Evolutionary conservation across 2,113 vertebrate genomes (phyloP).

Genomic region (Leptobrachium ailaonicum): DNA sequence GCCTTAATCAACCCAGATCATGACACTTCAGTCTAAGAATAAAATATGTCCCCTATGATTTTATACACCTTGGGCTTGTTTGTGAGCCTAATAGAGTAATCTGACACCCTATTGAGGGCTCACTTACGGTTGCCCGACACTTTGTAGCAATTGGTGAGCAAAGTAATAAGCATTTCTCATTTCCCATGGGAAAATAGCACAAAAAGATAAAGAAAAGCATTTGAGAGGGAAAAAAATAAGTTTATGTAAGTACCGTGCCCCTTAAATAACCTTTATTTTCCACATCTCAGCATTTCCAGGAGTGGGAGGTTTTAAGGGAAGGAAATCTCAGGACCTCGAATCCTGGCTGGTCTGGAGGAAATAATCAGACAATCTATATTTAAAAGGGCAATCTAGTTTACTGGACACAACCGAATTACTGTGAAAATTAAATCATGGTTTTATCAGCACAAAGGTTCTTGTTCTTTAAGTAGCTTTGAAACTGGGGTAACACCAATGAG

Average conservation of each 20-base stretch:
- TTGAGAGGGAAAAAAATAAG: slow-evolving; percentile 33
- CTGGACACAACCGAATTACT: slow-evolving; percentile 14
- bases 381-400: not conserved
- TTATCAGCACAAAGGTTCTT: slow-evolving; percentile 16
- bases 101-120: too few species aligned
- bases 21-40: too few species aligned
- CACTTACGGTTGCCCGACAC: too few species aligned
- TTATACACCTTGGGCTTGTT: too few species aligned
- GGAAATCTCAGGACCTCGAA: slow-evolving; percentile 12
- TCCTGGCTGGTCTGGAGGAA: slow-evolving; percentile 8
- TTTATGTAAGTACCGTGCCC: slow-evolving; percentile 47
- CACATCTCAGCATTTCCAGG: not conserved
- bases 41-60: too few species aligned
- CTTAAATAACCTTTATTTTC: slow-evolving; percentile 23
- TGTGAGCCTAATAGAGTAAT: too few species aligned
- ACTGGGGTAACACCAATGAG: not conserved
- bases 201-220: too few species aligned
- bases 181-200: too few species aligned
- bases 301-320: not conserved
- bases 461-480: slow-evolving; percentile 29
- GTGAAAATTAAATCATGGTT: not conserved
- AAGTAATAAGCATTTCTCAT: too few species aligned
- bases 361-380: slow-evolving; percentile 16
- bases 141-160: too few species aligned
- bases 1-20: too few species aligned